Evolutionary conservation across 2,797 vertebrate genomes (phyloP).

Genomic region (Pangasius sanitwongsei): DNA sequence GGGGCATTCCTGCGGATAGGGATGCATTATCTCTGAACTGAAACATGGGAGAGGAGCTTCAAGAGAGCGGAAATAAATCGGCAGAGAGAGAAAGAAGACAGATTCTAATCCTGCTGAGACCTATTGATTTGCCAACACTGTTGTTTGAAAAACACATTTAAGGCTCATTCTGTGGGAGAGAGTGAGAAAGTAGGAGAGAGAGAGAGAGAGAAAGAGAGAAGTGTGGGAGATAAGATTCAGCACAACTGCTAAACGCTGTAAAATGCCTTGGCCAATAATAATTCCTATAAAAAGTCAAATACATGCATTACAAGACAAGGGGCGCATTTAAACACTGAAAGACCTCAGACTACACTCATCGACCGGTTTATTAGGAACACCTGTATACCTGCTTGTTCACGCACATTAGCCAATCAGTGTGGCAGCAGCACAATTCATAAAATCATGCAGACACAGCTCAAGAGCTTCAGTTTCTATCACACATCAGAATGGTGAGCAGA

Average conservation of each 20-base stretch:
- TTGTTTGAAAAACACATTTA: slow-evolving; percentile 36
- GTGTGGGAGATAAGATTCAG: neutral
- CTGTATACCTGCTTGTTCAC: neutral
- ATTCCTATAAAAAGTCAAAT: neutral
- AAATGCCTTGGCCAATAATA: neutral
- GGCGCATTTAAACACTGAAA: neutral
- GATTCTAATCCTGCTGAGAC: slow-evolving; percentile 32
- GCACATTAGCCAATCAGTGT: neutral
- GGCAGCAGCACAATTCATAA: neutral
- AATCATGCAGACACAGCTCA: neutral
- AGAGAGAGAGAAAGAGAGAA: neutral
- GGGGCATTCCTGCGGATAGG: neutral
- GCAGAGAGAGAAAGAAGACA: neutral
- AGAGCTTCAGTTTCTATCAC: neutral
- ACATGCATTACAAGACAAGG: no score
- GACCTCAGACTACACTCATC: neutral
- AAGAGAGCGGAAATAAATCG: neutral
- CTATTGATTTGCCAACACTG: slow-evolving; percentile 32
- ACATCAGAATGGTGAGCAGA: neutral
- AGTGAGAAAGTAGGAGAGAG: neutral
- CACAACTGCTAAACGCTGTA: neutral
- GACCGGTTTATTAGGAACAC: neutral
- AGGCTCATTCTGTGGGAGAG: slow-evolving; percentile 10
- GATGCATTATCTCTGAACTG: slow-evolving; percentile 14
- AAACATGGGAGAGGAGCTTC: slow-evolving; percentile 8